phyloP scores from a whole-genome alignment of 1,140 invertebrate species.

The Macrobrachium rosenbergii region DNA sequence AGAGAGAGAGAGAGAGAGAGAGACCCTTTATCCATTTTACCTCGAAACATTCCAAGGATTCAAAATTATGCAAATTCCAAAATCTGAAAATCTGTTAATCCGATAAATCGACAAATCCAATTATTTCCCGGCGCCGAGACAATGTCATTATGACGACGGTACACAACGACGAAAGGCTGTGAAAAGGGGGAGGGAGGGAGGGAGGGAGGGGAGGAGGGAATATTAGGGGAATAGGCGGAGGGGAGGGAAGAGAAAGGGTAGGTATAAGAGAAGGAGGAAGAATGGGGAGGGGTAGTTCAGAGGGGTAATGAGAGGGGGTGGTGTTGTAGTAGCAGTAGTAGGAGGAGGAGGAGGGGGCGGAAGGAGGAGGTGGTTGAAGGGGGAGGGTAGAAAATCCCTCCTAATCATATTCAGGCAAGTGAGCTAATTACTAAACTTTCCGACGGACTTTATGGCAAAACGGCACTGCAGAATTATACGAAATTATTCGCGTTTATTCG shows the following conservation, averaged over 20 bases:
- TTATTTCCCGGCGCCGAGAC: slow-evolving; percentile 43
- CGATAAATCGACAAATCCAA: slow-evolving; percentile 48
- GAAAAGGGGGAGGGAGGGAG: no score
- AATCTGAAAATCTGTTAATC: slow-evolving; percentile 60
- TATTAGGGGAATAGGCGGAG: no score
- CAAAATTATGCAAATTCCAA: slow-evolving; percentile 55
- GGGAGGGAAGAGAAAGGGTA: no score
- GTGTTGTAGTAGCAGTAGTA: no score
- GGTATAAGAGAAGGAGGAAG: no score
- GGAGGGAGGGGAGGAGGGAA: no score
- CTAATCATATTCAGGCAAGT: slow-evolving; percentile 59
- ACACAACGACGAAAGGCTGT: slow-evolving; percentile 45
- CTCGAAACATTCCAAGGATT: slow-evolving; percentile 45
- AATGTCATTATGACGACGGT: slow-evolving; percentile 45
- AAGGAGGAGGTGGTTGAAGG: no score
- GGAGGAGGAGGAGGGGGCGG: no score
- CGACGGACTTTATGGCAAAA: slow-evolving; percentile 42
- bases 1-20: neutral
- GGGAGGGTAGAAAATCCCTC: slow-evolving; percentile 33
- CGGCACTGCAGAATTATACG: slow-evolving; percentile 45
- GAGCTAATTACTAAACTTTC: slow-evolving; percentile 59
- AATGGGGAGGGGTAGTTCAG: no score
- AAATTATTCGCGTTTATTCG: slow-evolving; percentile 44
- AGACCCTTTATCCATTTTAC: slow-evolving; percentile 31
- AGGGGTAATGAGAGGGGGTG: no score